Percentiles rank a stretch among this genome's conserved stretches.
Conservation (phyloP, 2,888 invertebrate species). For the Tuberolachnus salignus region DNA sequence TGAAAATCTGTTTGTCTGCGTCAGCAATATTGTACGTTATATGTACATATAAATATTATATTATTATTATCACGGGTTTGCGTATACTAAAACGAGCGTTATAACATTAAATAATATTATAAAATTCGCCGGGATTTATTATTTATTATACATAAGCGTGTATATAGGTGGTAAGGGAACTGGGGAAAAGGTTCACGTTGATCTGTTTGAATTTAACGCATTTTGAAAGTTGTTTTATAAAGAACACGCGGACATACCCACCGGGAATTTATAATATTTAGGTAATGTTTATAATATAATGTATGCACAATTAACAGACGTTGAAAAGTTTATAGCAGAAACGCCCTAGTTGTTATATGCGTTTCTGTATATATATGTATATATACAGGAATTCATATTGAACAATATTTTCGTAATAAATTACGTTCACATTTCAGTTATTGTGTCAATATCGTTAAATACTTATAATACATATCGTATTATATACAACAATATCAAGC, state of each 20-base stretch:
- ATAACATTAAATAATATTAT: no score
- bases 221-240: slow-evolving; percentile 37
- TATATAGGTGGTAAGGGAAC: not conserved
- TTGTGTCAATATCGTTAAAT: not conserved
- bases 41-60: not conserved
- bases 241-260: not conserved
- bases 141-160: no score
- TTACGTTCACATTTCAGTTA: not conserved
- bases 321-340: slow-evolving; percentile 5
- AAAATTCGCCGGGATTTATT: no score
- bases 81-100: no score
- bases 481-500: no score
- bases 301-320: not conserved
- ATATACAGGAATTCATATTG: not conserved
- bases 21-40: no score
- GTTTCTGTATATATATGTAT: no score
- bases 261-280: not conserved
- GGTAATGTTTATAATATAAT: slow-evolving; percentile 3
- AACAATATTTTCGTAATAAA: not conserved
- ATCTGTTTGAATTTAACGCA: slow-evolving; percentile 1
- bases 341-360: no score
- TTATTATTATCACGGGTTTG: not conserved
- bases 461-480: no score
- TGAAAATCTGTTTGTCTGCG: no score
- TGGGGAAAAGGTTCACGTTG: not conserved